Base-by-base conservation (phyloP, 2,888 invertebrate genomes). In the Athripsodes cinereus region DNA sequence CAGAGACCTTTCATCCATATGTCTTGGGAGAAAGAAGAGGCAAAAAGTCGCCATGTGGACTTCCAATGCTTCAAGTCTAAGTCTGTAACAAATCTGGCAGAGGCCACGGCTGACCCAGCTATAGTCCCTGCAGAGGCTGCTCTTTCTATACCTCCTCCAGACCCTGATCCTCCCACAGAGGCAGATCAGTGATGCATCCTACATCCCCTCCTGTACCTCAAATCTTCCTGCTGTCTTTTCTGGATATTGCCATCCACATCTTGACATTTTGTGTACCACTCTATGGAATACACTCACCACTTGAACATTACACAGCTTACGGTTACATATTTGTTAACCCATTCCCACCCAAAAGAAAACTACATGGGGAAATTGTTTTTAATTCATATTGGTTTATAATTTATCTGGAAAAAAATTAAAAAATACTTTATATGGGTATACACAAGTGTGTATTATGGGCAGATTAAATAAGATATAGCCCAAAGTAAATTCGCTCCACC, bases 21-120 rank as follows among this genome's bases (percentile, higher is more conserved):
- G 92, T 96, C 96, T 0, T 99, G 99, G 99, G 99, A 99, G 72
- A 99, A 99, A 69, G 99, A 99, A 69, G 99, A 99, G 69, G 98
- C 97, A 0, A 96, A 97, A 70, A 96, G 95, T 69, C 86, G 99
- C 1, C 99, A 99, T 71, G 99, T 99, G 0, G 99, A 99, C 74
- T 99, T 98, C 70, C 94, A 98, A 77, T 98, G 97, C 71, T 96
- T 98, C 56, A 97, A 96, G 74, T 96, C 95, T 2, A 97, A 98
- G 71, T 96, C 96, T 0, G 96, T 97, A 22, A 97, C 96, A 10
- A 97, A 98, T 75, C 77, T 98, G 62, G 95, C 96, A 0, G 96
- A 96, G 68, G 96, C 95, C 0, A 92, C 94, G 0, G 95, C 95
- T 0, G 96, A 96, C 73, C 93, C 93, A 0, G 88, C 84, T 0